Percentiles rank a stretch among this genome's conserved stretches.
Conservation (phyloP, 2,113 vertebrate species). For the Varanus salvator region DNA sequence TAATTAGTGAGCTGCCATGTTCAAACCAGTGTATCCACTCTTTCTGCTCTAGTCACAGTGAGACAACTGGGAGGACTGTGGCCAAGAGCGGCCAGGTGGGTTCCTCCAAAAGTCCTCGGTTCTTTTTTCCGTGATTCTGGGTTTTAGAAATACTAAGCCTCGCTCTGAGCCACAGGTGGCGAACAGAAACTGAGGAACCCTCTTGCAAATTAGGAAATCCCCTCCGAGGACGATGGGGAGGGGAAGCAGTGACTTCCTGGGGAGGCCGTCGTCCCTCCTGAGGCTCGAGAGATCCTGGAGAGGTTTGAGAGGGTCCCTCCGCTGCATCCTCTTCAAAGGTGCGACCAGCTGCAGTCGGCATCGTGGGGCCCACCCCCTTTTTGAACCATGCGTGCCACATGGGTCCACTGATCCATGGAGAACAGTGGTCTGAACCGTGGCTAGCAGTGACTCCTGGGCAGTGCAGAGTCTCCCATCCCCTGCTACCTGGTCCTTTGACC, state of each 20-base stretch:
- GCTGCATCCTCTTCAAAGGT: neutral
- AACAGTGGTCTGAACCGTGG: no score
- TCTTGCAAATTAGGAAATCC: neutral
- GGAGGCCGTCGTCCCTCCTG: neutral
- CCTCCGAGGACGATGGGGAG: neutral
- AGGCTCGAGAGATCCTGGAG: neutral
- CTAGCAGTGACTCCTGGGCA: no score
- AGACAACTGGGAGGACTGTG: no score
- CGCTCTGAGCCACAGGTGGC: neutral
- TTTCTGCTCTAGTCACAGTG: no score
- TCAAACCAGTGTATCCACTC: neutral
- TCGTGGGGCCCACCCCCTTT: neutral
- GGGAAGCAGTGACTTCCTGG: neutral
- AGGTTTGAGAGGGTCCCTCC: neutral
- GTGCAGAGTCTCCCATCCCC: no score
- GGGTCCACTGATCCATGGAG: no score
- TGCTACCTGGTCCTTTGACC: no score
- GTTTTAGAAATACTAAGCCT: neutral
- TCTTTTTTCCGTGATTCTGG: neutral
- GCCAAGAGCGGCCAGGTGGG: neutral
- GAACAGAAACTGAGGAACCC: neutral
- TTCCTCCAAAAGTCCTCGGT: neutral
- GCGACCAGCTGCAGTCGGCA: neutral
- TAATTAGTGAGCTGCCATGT: no score
- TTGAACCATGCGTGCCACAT: neutral